Base-by-base conservation (phyloP, 2,888 invertebrate species). In the Drosophila infuscata region DNA sequence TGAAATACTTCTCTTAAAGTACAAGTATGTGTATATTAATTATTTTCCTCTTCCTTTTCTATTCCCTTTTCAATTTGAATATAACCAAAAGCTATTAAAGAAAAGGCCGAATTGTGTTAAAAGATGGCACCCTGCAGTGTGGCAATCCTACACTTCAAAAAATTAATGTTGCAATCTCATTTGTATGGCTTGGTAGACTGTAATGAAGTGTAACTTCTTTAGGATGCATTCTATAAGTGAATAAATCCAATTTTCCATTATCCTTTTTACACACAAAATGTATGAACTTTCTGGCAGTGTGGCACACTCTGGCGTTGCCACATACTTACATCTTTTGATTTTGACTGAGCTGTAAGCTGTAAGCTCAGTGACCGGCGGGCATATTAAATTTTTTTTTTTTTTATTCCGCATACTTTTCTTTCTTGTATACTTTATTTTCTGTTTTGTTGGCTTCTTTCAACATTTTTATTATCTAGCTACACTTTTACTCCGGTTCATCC, bases 401-500 rank as follows among this genome's bases (percentile, higher is more conserved):
- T 77, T 66, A 66, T 66, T 59, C 46, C 62, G 52, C 56, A 48
- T 49, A 49, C 53, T 38, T 58, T 17, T 51, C 6, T 15, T 30
- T 38, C 43, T 41, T 52, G 51, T 29, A 11, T 59, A 46, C 41
- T 54, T 25, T n/a, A 29, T 54, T 48, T 48, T 52, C 56, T n/a
- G 11, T 54, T 38, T 54, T 36, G 41, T 33, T 35, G 36, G 33
- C 49, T 61, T 49, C 32, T 43, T 33, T 56, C 52, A 17, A n/a
- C 46, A 60, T 69, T 83, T 84, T 84, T 86, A 84, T 81, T 79
- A 83, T 78, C 80, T 74, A 76, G 78, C 82, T 80, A 70, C 82
- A 67, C 60, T 86, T 84, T 84, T 82, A 86, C 81, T 73, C 76
- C 83, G 74, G 66, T 72, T 79, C 66, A 77, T 68, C 70, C 78